These are phyloP conservation scores for Lasioglossum morio DNA, from an alignment of 2,888 invertebrate species.

Conservation along the genomic window DNA sequence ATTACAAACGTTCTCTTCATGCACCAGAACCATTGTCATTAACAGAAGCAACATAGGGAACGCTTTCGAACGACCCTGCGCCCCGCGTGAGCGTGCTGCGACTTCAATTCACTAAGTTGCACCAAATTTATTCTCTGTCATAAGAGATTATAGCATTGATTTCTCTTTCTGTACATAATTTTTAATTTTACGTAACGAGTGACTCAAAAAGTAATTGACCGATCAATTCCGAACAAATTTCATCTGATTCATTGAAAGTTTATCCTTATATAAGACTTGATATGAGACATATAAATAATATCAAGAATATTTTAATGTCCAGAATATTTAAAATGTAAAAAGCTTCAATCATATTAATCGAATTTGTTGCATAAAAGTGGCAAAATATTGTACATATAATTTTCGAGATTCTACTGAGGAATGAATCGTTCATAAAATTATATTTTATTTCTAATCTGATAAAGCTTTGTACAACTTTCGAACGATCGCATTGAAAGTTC, in stretches of 20 bases:
- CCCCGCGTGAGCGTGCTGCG: not conserved
- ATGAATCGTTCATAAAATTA: not conserved
- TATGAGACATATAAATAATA: too few species aligned
- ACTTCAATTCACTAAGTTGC: not conserved
- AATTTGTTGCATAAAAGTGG: too few species aligned
- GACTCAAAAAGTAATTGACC: not conserved
- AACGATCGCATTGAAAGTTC: not conserved
- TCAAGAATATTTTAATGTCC: too few species aligned
- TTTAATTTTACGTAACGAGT: too few species aligned
- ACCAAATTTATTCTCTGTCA: not conserved
- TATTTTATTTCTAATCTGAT: not conserved
- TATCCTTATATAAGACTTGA: not conserved
- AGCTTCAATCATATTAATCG: too few species aligned
- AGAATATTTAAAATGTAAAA: too few species aligned
- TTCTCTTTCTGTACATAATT: not conserved
- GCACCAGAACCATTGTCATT: constrained; percentile 18
- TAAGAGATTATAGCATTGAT: too few species aligned
- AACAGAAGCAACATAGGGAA: not conserved
- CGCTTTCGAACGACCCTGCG: too few species aligned
- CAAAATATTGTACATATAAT: not conserved
- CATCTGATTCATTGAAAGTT: not conserved
- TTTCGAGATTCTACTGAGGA: not conserved
- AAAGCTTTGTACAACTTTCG: not conserved
- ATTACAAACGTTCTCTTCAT: constrained; percentile 8
- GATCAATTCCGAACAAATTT: not conserved